Conservation (phyloP, 2,113 vertebrate genomes). For the Eira barbara region DNA sequence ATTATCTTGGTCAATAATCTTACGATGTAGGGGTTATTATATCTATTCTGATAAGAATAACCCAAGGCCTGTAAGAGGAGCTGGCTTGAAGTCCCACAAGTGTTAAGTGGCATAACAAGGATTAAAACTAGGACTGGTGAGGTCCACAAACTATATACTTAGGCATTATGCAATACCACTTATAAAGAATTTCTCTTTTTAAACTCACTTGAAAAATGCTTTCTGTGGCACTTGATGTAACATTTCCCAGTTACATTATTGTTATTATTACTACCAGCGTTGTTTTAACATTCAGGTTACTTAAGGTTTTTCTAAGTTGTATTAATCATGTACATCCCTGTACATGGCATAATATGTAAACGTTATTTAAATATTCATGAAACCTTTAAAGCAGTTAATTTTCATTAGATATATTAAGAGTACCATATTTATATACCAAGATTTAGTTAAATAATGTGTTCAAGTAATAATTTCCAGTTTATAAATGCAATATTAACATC, state of each 20-base stretch:
- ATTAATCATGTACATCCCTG: not conserved
- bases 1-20: not conserved
- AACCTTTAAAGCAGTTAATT: not conserved
- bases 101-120: not conserved
- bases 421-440: not conserved
- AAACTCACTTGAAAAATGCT: not conserved
- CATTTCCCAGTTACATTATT: not conserved
- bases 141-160: not conserved
- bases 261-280: not conserved
- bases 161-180: not conserved
- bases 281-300: not conserved
- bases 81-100: not conserved
- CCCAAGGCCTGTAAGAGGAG: not conserved
- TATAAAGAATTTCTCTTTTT: not conserved
- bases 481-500: not conserved
- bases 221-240: not conserved
- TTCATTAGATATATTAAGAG: not conserved
- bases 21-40: not conserved
- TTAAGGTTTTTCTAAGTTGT: not conserved
- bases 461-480: not conserved
- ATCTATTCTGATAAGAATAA: not conserved
- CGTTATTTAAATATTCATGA: not conserved
- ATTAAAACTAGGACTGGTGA: not conserved
- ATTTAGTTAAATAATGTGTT: not conserved
- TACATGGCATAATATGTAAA: not conserved